These are phyloP conservation scores for Aythya baeri DNA, from an alignment of 2,113 vertebrate genomes.

Conservation along the genomic window DNA sequence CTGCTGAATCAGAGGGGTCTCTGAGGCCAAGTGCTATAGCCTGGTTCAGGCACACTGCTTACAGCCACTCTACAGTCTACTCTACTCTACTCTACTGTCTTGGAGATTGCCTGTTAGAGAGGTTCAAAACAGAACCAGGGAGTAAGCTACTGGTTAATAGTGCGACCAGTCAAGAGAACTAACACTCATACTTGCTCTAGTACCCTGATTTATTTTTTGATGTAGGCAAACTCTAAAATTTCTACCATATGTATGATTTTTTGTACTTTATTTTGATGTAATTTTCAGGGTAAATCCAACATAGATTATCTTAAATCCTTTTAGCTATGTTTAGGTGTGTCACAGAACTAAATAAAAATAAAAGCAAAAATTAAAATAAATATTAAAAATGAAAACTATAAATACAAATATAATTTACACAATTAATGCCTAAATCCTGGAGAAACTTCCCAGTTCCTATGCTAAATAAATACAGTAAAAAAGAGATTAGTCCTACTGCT, in stretches of 20 bases:
- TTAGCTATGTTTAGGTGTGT: neutral
- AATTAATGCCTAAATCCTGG: neutral
- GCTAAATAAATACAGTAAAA: neutral
- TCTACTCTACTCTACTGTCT: neutral
- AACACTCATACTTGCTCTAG: neutral
- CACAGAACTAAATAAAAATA: neutral
- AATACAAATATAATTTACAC: neutral
- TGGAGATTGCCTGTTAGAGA: neutral
- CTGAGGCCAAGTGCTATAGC: neutral
- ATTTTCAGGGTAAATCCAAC: neutral
- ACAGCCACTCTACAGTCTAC: neutral
- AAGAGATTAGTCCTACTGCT: neutral
- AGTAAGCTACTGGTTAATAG: neutral
- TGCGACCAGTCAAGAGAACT: neutral
- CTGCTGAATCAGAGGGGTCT: neutral
- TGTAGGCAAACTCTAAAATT: neutral
- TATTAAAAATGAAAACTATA: neutral
- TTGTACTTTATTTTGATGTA: neutral
- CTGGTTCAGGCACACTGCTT: neutral
- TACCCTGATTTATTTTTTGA: neutral
- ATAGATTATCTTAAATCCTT: neutral
- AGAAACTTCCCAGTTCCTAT: neutral
- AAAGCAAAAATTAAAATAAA: neutral
- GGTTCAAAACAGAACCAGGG: neutral
- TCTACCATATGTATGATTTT: neutral